Evolutionary conservation across 1,140 invertebrate genomes (phyloP), one percentile per base, ranked within the genome.

Genomic region (Planococcus citri): DNA sequence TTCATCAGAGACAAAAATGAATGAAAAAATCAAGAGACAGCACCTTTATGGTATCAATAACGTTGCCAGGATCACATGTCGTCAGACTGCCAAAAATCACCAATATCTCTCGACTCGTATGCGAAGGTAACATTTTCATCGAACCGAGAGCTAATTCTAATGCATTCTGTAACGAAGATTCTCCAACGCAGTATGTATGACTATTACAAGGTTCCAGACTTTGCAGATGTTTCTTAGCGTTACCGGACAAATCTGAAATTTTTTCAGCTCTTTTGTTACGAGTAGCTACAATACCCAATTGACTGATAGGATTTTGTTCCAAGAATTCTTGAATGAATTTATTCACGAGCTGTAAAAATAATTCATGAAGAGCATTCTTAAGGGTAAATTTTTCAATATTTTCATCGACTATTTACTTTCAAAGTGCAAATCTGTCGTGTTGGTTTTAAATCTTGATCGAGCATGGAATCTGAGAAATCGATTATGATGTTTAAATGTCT

Each of bases 271-370:
- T 83, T 80, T 97, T 98, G 75, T 97, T 96, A 75, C 89, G 88
- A 70, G 95, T 92, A 14, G 87, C 80, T 73, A 99, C 91, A 64
- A 98, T 82, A 22, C 95, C 96, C 58, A 99, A 79, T 79, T 99
- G 97, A 78, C 94, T 95, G 68, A 99, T 94, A 41, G 97, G 97
- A 82, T 98, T 99, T 80, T 97, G 93, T 79, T 98, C 95, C 80
- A 98, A 97, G 78, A 92, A 98, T 80, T 97, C 94, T 74, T 95
- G 91, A 69, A 98, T 87, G 79, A 98, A 99, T 72, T 87, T 86
- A 81, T 97, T 92, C 68, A 98, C 77, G 25, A 97, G 80, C 91
- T 96, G 76, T 17, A 51, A 51, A 51, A 72, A 82, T 9, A 9
- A 3, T 20, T 17, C 2, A 9, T 51, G 6, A 6, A 20, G 29